Percentiles rank a stretch among this genome's conserved stretches.
Conservation (phyloP, 1,140 invertebrate genomes). For the Hermatobates lingyangjiaoensis region DNA sequence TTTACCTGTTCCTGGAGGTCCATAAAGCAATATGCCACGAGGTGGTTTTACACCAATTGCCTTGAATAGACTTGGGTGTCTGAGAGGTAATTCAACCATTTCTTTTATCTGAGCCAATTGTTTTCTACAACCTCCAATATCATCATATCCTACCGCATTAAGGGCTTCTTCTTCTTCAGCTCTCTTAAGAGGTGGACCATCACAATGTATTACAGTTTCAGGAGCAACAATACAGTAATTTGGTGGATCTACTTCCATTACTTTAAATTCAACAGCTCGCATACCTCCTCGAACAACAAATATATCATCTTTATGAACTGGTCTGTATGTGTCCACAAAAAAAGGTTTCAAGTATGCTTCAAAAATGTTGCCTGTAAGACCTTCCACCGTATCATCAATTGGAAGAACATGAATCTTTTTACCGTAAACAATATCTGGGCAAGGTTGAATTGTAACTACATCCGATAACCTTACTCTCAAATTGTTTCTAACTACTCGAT, state of each 20-base stretch:
- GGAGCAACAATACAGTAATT: slow-evolving; percentile 97
- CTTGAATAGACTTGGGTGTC: slow-evolving; percentile 97
- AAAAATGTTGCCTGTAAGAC: slow-evolving; percentile 88
- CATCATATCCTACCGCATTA: slow-evolving; percentile 97
- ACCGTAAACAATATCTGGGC: slow-evolving; percentile 94
- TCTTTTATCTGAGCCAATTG: slow-evolving; percentile 99
- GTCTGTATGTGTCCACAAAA: slow-evolving; percentile 95
- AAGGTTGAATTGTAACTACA: slow-evolving; percentile 81
- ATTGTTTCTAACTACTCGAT: slow-evolving; percentile 92
- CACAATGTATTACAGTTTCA: slow-evolving; percentile 96
- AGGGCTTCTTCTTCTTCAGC: slow-evolving; percentile 97
- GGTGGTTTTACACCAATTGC: slow-evolving; percentile 89
- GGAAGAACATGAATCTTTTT: slow-evolving; percentile 94
- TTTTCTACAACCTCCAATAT: slow-evolving; percentile 96
- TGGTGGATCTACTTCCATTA: slow-evolving; percentile 91
- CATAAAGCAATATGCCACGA: slow-evolving; percentile 88
- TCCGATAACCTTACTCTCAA: slow-evolving; percentile 87
- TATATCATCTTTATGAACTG: slow-evolving; percentile 92
- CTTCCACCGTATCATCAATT: slow-evolving; percentile 93
- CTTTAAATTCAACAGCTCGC: slow-evolving; percentile 98
- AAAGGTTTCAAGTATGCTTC: slow-evolving; percentile 98
- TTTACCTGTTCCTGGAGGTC: slow-evolving; percentile 91
- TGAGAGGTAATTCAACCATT: slow-evolving; percentile 95
- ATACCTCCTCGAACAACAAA: slow-evolving; percentile 97
- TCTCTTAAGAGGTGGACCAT: slow-evolving; percentile 94